phyloP scores from a whole-genome alignment of 2,888 invertebrate species.

The Lasius platythorax region DNA sequence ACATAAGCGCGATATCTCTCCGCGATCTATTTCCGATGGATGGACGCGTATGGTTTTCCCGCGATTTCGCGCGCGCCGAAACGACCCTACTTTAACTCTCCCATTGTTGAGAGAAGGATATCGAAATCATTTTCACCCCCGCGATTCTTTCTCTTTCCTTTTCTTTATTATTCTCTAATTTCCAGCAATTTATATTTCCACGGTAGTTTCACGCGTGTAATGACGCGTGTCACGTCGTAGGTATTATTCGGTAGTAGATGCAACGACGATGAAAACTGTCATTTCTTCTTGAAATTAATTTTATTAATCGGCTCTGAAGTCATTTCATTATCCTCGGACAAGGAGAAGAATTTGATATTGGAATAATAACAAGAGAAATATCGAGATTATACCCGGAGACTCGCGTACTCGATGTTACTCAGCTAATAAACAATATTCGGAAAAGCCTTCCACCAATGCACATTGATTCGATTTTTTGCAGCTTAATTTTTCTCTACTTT shows the following conservation, averaged over 20 bases:
- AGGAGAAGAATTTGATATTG: not conserved
- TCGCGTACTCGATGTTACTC: not conserved
- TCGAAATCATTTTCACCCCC: not conserved
- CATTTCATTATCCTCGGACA: not conserved
- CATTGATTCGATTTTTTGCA: not conserved
- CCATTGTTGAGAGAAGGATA: not conserved
- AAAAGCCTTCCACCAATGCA: conserved; percentile 30
- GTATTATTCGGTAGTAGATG: not conserved
- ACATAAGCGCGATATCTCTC: conserved; percentile 23
- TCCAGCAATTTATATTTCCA: not conserved
- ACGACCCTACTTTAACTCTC: not conserved
- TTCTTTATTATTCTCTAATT: not conserved
- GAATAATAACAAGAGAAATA: conserved; percentile 20
- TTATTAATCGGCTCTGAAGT: not conserved
- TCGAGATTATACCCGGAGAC: not conserved
- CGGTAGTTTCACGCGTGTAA: not conserved
- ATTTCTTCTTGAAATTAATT: conserved; percentile 1
- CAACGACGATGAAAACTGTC: not conserved
- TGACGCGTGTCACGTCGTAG: not conserved
- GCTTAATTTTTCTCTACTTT: not conserved
- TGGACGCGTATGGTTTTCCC: conserved; percentile 29
- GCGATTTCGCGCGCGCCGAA: conserved; percentile 19
- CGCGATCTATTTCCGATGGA: conserved; percentile 69
- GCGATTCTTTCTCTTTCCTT: not conserved
- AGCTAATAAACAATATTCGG: not conserved